Base-by-base conservation (phyloP, 2,113 vertebrate genomes). In the Chunga burmeisteri region DNA sequence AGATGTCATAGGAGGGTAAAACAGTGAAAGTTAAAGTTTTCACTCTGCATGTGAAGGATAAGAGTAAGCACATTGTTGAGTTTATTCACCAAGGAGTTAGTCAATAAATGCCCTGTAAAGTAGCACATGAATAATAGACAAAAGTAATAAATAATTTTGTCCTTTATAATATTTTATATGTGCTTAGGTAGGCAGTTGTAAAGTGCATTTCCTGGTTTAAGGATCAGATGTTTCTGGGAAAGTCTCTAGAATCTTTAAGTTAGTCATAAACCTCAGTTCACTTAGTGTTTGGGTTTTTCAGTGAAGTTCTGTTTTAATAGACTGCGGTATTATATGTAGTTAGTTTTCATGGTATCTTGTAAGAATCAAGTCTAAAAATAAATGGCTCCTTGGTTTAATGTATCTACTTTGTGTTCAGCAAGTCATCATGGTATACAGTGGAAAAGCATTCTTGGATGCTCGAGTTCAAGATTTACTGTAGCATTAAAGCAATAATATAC, bases 371-470 rank as follows among this genome's bases (percentile, higher is more conserved):
- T 71, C 42, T 63, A 7, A 30, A 55, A 77, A 65, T 58, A 32
- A 85, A 75, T 72, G 81, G 58, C 81, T 96, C 66, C 84, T 90
- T 91, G 58, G 58, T 88, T 86, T 62, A 66, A 63, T 65, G 2
- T 72, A 3, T 66, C 34, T 77, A 0, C 53, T 92, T 81, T 29
- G 36, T 91, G 36, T 88, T 52, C 59, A 78, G 67, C 50, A 77
- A 74, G 86, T 83, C 50, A 17, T 68, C 40, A n/a, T 40, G 44
- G 32, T 84, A 14, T 71, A 44, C 44, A 72, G 65, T 79, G 32
- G 59, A 49, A 86, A 75, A 90, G 50, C 46, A 58, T 77, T 53
- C 30, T 87, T n/a, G 63, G 40, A 61, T 66, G 52, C 42, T 78
- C 1, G 6, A 84, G 38, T 55, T 90, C 46, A 87, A 86, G 61